Evolutionary conservation across 2,888 invertebrate species (phyloP).

Genomic region (Tortrix viridana): DNA sequence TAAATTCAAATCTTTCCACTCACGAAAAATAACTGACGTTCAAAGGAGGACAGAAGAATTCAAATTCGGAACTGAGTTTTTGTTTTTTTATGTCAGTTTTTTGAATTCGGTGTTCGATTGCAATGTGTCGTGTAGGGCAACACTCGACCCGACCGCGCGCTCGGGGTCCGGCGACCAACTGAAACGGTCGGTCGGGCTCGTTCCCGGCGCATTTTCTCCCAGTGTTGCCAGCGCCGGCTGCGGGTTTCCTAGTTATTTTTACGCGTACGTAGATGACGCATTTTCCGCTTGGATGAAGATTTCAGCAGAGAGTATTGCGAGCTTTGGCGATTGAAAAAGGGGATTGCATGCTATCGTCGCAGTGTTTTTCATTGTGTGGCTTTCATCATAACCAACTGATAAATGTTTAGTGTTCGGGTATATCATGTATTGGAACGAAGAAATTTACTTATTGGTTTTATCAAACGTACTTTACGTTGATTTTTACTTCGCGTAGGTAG

Average conservation of each 20-base stretch:
- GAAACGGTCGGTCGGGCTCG: slow-evolving; percentile 52
- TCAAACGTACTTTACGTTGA: too few species aligned
- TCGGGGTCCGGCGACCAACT: slow-evolving; percentile 70
- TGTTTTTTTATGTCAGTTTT: slow-evolving; percentile 49
- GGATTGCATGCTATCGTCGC: background rate
- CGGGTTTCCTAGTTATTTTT: slow-evolving; percentile 44
- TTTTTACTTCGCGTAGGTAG: too few species aligned
- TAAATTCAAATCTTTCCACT: slow-evolving; percentile 42
- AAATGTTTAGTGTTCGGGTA: too few species aligned
- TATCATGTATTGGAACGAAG: too few species aligned
- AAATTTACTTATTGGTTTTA: too few species aligned
- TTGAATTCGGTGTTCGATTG: slow-evolving; percentile 47
- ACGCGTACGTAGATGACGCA: slow-evolving; percentile 29
- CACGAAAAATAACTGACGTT: slow-evolving; percentile 38
- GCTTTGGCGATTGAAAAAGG: slow-evolving; percentile 10
- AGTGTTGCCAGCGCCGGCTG: slow-evolving; percentile 59
- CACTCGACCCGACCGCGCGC: slow-evolving; percentile 43
- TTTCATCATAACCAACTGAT: too few species aligned
- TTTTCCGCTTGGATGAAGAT: slow-evolving; percentile 29
- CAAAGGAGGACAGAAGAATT: slow-evolving; percentile 35
- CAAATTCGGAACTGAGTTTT: slow-evolving; percentile 41
- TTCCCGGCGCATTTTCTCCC: slow-evolving; percentile 62
- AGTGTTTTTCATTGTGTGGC: too few species aligned
- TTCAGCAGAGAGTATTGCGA: slow-evolving; percentile 7
- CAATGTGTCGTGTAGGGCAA: slow-evolving; percentile 39